Evolutionary conservation across 2,797 vertebrate genomes (phyloP).

Genomic region (Bovichtus diacanthus): DNA sequence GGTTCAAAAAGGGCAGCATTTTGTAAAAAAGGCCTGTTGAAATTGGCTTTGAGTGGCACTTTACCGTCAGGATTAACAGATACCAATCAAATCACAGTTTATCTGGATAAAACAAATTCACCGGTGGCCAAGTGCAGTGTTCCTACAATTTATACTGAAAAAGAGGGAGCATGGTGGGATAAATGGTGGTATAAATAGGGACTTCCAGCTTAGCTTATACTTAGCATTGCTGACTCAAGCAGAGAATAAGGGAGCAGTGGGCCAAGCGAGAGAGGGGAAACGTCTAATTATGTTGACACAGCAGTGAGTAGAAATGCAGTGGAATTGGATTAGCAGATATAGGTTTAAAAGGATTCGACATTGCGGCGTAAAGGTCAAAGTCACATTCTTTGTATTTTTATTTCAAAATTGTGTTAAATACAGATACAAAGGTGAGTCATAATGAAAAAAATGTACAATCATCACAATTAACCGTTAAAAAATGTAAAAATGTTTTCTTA

Average conservation of each 20-base stretch:
- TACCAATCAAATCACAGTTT: not conserved
- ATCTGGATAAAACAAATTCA: not conserved
- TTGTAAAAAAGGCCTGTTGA: not conserved
- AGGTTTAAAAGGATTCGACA: not conserved
- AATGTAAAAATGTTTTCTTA: constrained; percentile 56
- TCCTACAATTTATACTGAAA: constrained; percentile 40
- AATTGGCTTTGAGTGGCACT: constrained; percentile 6
- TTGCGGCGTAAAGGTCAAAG: not conserved
- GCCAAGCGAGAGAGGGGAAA: constrained; percentile 34
- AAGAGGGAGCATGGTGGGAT: constrained; percentile 35
- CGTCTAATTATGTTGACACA: constrained; percentile 29
- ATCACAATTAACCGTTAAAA: constrained; percentile 48
- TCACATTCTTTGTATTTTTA: constrained; percentile 47
- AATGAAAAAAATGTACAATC: constrained; percentile 58
- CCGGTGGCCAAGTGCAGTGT: not conserved
- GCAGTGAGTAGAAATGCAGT: not conserved
- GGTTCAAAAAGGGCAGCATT: not conserved
- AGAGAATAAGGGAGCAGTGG: constrained; percentile 50
- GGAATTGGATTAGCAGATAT: constrained; percentile 3
- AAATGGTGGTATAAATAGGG: constrained; percentile 49
- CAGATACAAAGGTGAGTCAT: constrained; percentile 69
- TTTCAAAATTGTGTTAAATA: constrained; percentile 62
- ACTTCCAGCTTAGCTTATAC: constrained; percentile 47
- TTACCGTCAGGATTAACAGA: constrained; percentile 1
- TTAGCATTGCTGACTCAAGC: constrained; percentile 65